Percentiles rank a stretch among this genome's conserved stretches.
These are phyloP conservation scores for Heliconius aoede DNA, from an alignment of 2,888 invertebrate genomes.

Conservation along the genomic window DNA sequence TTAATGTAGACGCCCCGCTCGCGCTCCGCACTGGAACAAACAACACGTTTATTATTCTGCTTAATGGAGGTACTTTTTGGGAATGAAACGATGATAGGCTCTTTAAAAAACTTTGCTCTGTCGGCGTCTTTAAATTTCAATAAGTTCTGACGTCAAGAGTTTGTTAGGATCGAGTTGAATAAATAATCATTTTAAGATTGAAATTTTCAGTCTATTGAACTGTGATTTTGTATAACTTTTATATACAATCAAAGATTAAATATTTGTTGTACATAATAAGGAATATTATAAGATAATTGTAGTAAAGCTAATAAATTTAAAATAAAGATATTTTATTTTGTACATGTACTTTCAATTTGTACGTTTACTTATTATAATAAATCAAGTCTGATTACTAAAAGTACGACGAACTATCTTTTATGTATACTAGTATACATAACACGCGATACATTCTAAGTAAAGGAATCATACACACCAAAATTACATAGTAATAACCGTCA, in stretches of 20 bases:
- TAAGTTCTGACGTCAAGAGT: slow-evolving; percentile 39
- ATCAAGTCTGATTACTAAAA: not conserved
- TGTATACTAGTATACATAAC: too few relatives aligned
- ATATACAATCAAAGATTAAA: not conserved
- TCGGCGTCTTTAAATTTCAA: slow-evolving; percentile 43
- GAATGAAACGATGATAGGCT: slow-evolving; percentile 48
- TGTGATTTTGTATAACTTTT: slow-evolving; percentile 8
- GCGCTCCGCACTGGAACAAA: slow-evolving; percentile 80
- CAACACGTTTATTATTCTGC: slow-evolving; percentile 53
- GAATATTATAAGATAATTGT: not conserved
- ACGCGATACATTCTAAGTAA: too few relatives aligned
- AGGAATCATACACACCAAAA: slow-evolving; percentile 22
- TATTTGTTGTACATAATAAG: not conserved
- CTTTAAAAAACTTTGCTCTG: slow-evolving; percentile 44
- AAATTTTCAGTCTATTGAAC: slow-evolving; percentile 28
- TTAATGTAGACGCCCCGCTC: slow-evolving; percentile 63
- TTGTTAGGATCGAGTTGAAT: slow-evolving; percentile 31
- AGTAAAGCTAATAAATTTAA: too few relatives aligned
- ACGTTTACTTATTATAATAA: too few relatives aligned
- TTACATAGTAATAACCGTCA: slow-evolving; percentile 34
- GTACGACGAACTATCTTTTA: not conserved
- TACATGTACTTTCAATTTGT: too few relatives aligned
- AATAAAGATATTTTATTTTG: too few relatives aligned
- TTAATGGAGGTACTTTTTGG: slow-evolving; percentile 49
- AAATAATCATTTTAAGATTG: slow-evolving; percentile 27